Base-by-base conservation (phyloP, 30 jellyfish, hydroid and myxozoan genomes). In the Aurelia coerulea region DNA sequence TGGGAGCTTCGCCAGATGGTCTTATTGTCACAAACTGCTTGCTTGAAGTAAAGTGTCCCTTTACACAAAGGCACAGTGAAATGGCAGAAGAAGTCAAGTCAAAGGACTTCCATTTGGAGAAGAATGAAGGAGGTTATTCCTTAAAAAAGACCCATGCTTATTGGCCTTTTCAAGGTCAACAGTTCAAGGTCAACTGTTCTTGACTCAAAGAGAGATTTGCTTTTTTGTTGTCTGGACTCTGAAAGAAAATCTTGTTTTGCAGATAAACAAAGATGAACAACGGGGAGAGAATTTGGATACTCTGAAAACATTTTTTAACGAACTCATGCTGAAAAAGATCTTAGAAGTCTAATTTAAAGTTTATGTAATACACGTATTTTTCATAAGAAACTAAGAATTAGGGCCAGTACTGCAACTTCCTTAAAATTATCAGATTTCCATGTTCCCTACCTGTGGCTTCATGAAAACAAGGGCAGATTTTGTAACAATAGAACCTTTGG, bases 11-110 rank as follows among this genome's bases (percentile, higher is more conserved):
- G 6, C 51, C 51, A 39, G 51, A 39, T 39, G 51, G 51, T 39
- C 8, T 39, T 11, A 31, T 79, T 65, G 18, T 39, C 17, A 39
- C 32, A 58, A 42, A 29, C 35, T 67, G 41, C 51, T 41, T 49
- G 29, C 90, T n/a, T 65, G 76, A 54, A 69, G 86, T 82, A 11
- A 67, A 67, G 65, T 67, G 84, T 35, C 86, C 91, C 52, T 66
- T 42, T 64, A n/a, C 86, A 16, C 50, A 23, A 82, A 41, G 51
- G 51, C 51, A 39, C 51, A 39, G 51, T 39, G 51, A 39, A 39
- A 39, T 39, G 51, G 51, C 51, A 39, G 51, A 39, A 39, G 51
- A 6, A 39, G 51, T 39, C 51, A 39, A 39, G 51, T 39, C 51
- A 39, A 39, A 39, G 6, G 51, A 39, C 51, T 39, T 39, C 51